Evolutionary conservation across 2,797 vertebrate genomes (phyloP).

Genomic region (Sarcoramphus papa): DNA sequence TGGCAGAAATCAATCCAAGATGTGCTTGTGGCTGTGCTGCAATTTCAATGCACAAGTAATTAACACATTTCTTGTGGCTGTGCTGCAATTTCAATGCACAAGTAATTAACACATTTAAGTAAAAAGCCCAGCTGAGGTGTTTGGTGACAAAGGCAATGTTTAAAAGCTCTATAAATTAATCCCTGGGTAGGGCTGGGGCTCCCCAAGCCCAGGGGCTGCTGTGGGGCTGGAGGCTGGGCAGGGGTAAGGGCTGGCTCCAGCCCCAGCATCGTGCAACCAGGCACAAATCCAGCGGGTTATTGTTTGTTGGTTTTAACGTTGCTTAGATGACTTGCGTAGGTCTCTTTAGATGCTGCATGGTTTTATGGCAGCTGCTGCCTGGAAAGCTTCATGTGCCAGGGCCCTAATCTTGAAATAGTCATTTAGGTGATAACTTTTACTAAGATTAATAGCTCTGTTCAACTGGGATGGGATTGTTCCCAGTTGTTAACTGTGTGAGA

Average conservation of each 20-base stretch:
- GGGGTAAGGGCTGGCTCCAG: background rate
- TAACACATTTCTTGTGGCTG: background rate
- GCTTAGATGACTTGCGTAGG: background rate
- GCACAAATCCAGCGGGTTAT: background rate
- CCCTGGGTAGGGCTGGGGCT: background rate
- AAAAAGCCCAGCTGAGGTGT: background rate
- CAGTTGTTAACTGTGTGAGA: background rate
- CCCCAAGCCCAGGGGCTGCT: background rate
- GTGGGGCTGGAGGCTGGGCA: background rate
- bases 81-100: background rate
- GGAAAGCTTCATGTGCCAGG: background rate
- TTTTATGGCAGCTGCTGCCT: background rate
- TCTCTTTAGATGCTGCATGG: background rate
- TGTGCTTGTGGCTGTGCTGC: background rate
- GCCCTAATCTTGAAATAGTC: background rate
- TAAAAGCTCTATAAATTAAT: background rate
- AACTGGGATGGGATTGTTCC: background rate
- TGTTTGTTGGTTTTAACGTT: background rate
- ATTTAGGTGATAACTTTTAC: background rate
- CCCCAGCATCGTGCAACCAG: background rate
- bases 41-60: background rate
- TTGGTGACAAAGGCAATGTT: background rate
- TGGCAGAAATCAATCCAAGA: background rate
- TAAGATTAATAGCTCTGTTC: background rate
- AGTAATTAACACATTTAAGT: background rate